Evolutionary conservation across 2,797 vertebrate species (phyloP).

Genomic region (Tragelaphus oryx): DNA sequence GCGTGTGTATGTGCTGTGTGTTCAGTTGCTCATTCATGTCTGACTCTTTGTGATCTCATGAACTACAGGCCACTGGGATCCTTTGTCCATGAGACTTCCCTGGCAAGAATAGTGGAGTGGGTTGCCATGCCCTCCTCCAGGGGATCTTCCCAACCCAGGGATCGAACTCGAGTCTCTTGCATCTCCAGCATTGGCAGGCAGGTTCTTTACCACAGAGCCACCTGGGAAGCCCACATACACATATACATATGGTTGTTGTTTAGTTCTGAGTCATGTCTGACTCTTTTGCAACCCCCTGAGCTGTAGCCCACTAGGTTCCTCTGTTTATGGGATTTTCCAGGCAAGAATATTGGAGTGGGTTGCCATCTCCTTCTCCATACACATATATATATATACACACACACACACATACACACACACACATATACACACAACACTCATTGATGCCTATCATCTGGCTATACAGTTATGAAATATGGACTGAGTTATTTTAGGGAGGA

Average conservation of each 20-base stretch:
- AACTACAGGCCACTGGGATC: background rate
- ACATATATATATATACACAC: background rate
- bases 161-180: background rate
- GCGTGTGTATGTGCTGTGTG: background rate
- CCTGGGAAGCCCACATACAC: background rate
- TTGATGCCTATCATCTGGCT: background rate
- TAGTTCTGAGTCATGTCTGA: background rate
- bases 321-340: background rate
- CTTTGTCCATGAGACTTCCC: background rate
- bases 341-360: background rate
- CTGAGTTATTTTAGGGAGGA: background rate
- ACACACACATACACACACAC: background rate
- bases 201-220: background rate
- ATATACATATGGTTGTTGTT: background rate
- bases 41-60: background rate
- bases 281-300: background rate
- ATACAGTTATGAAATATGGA: background rate
- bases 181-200: background rate
- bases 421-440: background rate
- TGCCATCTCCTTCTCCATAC: background rate
- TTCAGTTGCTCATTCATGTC: background rate
- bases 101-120: background rate
- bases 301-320: background rate
- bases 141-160: background rate
- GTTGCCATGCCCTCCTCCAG: background rate